phyloP scores from a whole-genome alignment of 2,888 invertebrate species.

The Nymphalis urticae region DNA sequence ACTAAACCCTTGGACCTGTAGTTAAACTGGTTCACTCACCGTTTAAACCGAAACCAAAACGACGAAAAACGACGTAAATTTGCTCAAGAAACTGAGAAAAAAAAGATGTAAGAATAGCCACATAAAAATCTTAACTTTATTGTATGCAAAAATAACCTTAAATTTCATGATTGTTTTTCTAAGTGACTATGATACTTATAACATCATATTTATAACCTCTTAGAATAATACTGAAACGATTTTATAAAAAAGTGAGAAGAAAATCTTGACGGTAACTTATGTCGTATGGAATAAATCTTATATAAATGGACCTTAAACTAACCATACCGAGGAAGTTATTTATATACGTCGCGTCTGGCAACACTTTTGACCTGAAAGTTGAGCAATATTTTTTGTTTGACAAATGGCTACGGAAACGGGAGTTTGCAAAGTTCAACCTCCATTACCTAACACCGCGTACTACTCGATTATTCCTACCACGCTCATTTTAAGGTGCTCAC shows the following conservation, averaged over 20 bases:
- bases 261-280: constrained; percentile 5
- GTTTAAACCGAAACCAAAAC: no score
- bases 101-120: no score
- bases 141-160: no score
- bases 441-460: constrained; percentile 50
- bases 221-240: not conserved
- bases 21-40: no score
- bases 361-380: constrained; percentile 70
- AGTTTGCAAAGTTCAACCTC: constrained; percentile 76
- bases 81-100: no score
- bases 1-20: no score
- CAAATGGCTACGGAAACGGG: constrained; percentile 76
- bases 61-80: no score
- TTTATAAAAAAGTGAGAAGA: constrained; percentile 2
- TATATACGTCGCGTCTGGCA: constrained; percentile 74
- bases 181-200: not conserved
- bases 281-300: constrained; percentile 10
- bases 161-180: no score
- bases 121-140: no score
- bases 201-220: not conserved
- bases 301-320: constrained; percentile 8
- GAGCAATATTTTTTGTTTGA: constrained; percentile 78
- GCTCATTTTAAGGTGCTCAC: constrained; percentile 10
- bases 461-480: constrained; percentile 18
- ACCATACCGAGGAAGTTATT: constrained; percentile 53